Conservation (phyloP, 1,140 invertebrate genomes). For the Zophobas atratus region DNA sequence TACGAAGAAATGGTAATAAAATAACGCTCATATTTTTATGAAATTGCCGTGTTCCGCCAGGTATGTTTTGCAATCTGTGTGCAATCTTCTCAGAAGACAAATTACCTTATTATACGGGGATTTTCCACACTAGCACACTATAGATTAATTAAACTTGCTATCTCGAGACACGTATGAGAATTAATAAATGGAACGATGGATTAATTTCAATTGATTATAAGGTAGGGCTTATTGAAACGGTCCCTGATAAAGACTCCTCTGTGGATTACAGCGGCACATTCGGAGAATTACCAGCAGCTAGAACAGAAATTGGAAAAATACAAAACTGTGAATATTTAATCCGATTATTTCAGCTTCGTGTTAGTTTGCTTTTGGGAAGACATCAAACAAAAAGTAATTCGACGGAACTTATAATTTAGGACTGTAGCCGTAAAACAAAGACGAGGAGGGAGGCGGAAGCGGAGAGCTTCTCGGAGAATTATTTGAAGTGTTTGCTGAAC, state of each 20-base stretch:
- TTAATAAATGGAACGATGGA: constrained; percentile 34
- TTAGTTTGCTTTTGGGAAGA: background rate
- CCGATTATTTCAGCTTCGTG: background rate
- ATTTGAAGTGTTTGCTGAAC: constrained; percentile 26
- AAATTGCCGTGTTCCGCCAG: constrained; percentile 42
- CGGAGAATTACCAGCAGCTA: background rate
- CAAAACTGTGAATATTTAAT: background rate
- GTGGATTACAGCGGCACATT: background rate
- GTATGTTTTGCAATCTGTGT: constrained; percentile 43
- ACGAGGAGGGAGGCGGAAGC: background rate
- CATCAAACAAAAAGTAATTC: constrained; percentile 26
- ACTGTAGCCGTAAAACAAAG: constrained; percentile 1
- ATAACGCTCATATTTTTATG: constrained; percentile 42
- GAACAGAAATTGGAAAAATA: background rate
- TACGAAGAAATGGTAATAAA: constrained; percentile 42
- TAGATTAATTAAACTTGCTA: constrained; percentile 28
- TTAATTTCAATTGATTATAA: constrained; percentile 21
- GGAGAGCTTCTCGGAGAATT: background rate
- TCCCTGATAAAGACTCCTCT: constrained; percentile 6
- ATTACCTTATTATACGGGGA: constrained; percentile 35
- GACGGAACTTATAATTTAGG: constrained; percentile 17
- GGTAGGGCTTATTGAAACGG: constrained; percentile 10
- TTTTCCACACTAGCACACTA: constrained; percentile 34
- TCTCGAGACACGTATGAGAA: constrained; percentile 8
- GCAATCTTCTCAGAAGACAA: constrained; percentile 33